Conservation (phyloP, 2,797 vertebrate species). For the Pangasius larnaudii region DNA sequence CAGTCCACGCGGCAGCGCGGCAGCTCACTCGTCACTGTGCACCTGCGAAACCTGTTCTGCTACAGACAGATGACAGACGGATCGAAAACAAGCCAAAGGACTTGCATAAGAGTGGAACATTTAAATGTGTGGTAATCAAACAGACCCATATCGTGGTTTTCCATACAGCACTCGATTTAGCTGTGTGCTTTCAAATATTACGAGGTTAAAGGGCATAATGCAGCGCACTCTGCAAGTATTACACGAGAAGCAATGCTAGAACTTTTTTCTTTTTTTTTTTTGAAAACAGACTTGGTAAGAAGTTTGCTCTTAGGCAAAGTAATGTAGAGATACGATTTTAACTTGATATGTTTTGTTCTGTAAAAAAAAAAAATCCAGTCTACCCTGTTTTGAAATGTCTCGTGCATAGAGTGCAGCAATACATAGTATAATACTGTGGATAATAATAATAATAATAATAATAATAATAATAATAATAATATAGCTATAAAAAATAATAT, state of each 20-base stretch:
- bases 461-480: neutral
- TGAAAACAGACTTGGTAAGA: neutral
- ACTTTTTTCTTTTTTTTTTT: neutral
- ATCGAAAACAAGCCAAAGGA: neutral
- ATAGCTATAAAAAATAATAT: neutral
- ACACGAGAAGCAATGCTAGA: neutral
- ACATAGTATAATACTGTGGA: neutral
- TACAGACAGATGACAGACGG: neutral
- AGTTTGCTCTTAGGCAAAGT: neutral
- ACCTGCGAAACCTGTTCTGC: constrained; percentile 26
- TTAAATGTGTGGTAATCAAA: constrained; percentile 12
- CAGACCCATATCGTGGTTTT: constrained; percentile 11
- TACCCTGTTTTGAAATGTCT: neutral
- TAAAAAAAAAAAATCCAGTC: neutral
- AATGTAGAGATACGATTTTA: neutral
- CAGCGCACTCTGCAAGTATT: too few species aligned
- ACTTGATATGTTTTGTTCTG: neutral
- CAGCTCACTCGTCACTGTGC: neutral
- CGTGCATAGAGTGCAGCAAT: neutral
- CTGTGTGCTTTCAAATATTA: neutral
- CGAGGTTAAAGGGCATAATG: neutral
- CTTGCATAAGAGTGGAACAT: neutral
- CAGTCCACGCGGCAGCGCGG: neutral
- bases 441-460: neutral
- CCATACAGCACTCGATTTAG: too few species aligned